phyloP scores from a whole-genome alignment of 1,140 invertebrate genomes.

The Ephestia elutella region DNA sequence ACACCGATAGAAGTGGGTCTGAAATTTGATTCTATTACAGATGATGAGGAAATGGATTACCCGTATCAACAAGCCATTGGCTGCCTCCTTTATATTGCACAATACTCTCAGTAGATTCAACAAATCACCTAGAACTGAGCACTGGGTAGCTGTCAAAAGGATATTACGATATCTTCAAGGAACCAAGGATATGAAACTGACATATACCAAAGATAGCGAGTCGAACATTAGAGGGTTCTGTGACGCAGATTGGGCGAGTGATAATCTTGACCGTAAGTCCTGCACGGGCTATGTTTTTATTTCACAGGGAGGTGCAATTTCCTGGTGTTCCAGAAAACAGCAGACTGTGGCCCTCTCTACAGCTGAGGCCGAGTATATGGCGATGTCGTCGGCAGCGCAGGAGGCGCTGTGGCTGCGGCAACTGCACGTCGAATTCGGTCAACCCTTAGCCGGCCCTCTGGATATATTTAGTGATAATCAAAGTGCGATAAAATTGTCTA shows the following conservation, averaged over 20 bases:
- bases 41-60: too few relatives aligned
- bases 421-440: constrained; percentile 22
- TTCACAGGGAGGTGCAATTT: constrained; percentile 23
- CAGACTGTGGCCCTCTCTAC: constrained; percentile 25
- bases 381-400: constrained; percentile 22
- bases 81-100: constrained; percentile 25
- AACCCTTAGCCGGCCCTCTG: too few relatives aligned
- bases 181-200: constrained; percentile 16
- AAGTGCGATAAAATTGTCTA: constrained; percentile 27
- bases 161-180: constrained; percentile 28
- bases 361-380: constrained; percentile 39
- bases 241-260: constrained; percentile 32
- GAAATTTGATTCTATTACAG: too few relatives aligned
- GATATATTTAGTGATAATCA: constrained; percentile 22
- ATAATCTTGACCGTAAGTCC: constrained; percentile 28
- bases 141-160: constrained; percentile 8
- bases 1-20: constrained; percentile 17
- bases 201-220: constrained; percentile 21
- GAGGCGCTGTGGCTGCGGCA: too few relatives aligned
- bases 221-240: constrained; percentile 27
- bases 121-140: too few relatives aligned
- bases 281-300: constrained; percentile 39
- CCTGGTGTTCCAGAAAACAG: constrained; percentile 24
- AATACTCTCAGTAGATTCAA: constrained; percentile 11
- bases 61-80: constrained; percentile 30